Evolutionary conservation across 2,888 invertebrate genomes (phyloP).

Genomic region (Acleris holmiana): DNA sequence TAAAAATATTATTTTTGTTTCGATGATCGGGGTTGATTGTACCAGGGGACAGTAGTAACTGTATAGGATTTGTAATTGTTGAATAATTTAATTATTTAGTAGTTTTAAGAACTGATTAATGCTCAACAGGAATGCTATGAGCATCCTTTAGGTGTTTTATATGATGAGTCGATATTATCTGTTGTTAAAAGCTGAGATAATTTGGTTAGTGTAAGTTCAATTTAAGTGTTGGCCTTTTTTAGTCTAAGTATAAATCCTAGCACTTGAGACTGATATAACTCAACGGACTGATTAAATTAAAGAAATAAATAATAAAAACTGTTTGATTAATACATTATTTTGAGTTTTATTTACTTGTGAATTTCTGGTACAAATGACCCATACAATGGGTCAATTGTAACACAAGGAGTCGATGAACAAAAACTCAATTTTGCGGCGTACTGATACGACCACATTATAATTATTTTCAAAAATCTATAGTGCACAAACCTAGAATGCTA

Average conservation of each 20-base stretch:
- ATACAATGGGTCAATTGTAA: neutral
- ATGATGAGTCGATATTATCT: neutral
- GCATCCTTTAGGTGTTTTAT: neutral
- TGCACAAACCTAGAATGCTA: neutral
- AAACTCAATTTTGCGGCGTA: neutral
- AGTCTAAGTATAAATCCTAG: neutral
- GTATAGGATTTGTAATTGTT: neutral
- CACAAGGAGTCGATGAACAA: too few species aligned
- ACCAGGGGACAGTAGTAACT: slow-evolving; percentile 1
- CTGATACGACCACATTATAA: neutral
- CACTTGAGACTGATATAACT: slow-evolving; percentile 2
- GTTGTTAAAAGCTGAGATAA: neutral
- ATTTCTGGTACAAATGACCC: slow-evolving; percentile 1
- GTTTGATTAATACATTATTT: neutral
- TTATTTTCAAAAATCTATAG: neutral
- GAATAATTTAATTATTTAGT: neutral
- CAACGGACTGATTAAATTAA: slow-evolving; percentile 1
- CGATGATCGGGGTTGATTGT: neutral
- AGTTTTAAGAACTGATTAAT: neutral
- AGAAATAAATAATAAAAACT: neutral
- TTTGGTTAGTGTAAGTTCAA: neutral
- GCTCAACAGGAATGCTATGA: neutral
- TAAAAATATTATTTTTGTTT: slow-evolving; percentile 12
- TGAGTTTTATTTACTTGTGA: neutral
- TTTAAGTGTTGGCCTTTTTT: neutral